Conservation (phyloP, 2,888 invertebrate species). For the Candidula unifasciata region DNA sequence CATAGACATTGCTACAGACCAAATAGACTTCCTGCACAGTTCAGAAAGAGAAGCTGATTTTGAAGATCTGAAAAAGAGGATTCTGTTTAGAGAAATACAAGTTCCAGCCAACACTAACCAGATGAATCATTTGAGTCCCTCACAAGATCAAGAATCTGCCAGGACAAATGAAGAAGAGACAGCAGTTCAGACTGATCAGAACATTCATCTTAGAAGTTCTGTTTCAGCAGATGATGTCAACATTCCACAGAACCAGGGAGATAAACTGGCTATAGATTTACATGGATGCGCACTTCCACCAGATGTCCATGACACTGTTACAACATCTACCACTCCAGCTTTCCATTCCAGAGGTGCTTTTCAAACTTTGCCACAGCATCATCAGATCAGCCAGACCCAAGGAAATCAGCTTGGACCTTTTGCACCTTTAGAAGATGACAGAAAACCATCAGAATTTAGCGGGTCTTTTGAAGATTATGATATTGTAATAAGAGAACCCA, state of each 20-base stretch:
- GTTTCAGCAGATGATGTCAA: background rate
- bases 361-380: no score
- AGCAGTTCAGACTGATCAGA: conserved; percentile 5
- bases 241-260: background rate
- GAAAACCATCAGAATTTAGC: no score
- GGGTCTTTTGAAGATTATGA: background rate
- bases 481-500: background rate
- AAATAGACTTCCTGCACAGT: no score
- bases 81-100: background rate
- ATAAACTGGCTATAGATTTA: background rate
- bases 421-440: no score
- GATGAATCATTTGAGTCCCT: background rate
- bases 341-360: no score
- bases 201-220: background rate
- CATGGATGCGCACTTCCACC: background rate
- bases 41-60: background rate
- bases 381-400: no score
- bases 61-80: conserved; percentile 4
- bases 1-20: background rate
- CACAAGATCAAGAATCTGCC: background rate
- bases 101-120: background rate
- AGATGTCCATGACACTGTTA: background rate
- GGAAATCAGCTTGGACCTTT: no score
- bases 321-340: background rate
- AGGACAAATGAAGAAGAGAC: background rate